These are phyloP conservation scores for Sacculina carcini DNA, from an alignment of 2,888 invertebrate genomes.

Conservation along the genomic window DNA sequence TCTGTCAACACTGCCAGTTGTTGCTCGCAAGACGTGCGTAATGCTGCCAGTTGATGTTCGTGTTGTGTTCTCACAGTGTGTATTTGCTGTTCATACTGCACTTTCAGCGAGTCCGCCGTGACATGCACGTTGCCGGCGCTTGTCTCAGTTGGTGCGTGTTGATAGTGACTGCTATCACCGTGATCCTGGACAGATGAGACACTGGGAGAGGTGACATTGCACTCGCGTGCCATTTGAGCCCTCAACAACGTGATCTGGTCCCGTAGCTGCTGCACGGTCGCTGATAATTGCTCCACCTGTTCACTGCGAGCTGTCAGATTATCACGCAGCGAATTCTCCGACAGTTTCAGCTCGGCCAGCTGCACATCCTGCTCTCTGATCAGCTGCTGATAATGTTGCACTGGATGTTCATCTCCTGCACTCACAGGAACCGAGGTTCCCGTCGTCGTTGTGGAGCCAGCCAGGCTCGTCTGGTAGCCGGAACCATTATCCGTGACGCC, in stretches of 20 bases:
- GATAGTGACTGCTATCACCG: no score
- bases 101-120: no score
- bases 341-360: background rate
- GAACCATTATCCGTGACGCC: no score
- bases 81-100: no score
- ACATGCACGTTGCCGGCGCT: no score
- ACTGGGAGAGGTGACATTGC: no score
- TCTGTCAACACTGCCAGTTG: background rate
- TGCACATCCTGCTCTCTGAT: background rate
- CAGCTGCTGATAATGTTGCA: background rate
- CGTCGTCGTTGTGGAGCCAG: background rate
- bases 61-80: background rate
- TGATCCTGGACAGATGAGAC: no score
- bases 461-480: no score
- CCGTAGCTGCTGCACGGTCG: conserved; percentile 42
- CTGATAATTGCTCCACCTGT: conserved; percentile 36
- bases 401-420: no score
- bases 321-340: background rate
- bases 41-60: background rate
- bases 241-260: conserved; percentile 68
- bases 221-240: conserved; percentile 29
- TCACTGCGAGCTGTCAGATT: background rate
- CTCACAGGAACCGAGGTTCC: no score
- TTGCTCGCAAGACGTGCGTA: background rate
- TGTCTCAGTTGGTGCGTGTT: no score